Conservation (phyloP, 2,888 invertebrate species). For the Odontocerum albicorne region DNA sequence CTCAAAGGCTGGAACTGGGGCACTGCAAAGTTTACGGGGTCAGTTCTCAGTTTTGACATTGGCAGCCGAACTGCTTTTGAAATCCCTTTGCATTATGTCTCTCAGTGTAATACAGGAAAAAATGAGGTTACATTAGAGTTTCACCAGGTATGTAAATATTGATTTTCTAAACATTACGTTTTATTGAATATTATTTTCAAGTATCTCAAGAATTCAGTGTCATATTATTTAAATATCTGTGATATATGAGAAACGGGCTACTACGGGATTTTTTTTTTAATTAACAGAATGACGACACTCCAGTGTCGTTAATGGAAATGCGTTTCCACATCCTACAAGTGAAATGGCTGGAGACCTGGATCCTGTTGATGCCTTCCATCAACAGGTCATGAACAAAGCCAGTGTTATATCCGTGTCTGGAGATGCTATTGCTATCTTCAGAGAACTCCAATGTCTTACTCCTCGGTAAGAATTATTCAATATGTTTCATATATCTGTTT, state of each 20-base stretch:
- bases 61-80: slow-evolving; percentile 88
- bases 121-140: slow-evolving; percentile 98
- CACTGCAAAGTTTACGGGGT: slow-evolving; percentile 89
- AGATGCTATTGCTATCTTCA: slow-evolving; percentile 95
- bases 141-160: slow-evolving; percentile 77
- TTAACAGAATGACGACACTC: slow-evolving; percentile 93
- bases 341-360: slow-evolving; percentile 86
- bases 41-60: slow-evolving; percentile 82
- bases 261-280: neutral
- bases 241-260: neutral
- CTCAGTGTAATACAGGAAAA: slow-evolving; percentile 93
- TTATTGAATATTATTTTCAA: neutral
- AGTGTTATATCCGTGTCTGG: slow-evolving; percentile 97
- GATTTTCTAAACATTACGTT: too few relatives aligned
- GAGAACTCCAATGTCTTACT: slow-evolving; percentile 96
- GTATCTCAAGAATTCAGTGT: neutral
- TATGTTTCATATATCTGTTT: neutral
- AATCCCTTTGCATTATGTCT: slow-evolving; percentile 93
- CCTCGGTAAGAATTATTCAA: slow-evolving; percentile 69
- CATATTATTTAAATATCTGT: neutral
- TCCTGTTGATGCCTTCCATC: slow-evolving; percentile 95
- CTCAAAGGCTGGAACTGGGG: slow-evolving; percentile 99
- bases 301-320: slow-evolving; percentile 96
- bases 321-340: slow-evolving; percentile 95
- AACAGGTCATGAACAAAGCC: slow-evolving; percentile 95